These are phyloP conservation scores for Atta cephalotes DNA, from an alignment of 1,140 invertebrate genomes.

Conservation along the genomic window DNA sequence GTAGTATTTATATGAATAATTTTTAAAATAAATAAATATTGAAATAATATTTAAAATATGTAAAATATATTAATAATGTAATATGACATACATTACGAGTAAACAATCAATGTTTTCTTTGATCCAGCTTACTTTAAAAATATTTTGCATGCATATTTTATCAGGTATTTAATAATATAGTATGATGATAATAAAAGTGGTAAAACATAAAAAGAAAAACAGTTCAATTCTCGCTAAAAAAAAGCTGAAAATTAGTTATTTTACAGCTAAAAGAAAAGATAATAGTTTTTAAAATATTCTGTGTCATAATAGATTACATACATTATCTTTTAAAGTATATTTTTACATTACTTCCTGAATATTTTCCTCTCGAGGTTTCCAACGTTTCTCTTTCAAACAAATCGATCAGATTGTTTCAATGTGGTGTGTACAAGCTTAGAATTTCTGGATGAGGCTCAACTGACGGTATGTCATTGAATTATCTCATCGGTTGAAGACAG, in stretches of 20 bases:
- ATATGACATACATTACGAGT: background rate
- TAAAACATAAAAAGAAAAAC: background rate
- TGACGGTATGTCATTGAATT: slow-evolving; percentile 37
- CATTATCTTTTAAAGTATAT: slow-evolving; percentile 1
- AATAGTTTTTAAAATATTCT: background rate
- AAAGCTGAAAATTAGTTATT: slow-evolving; percentile 7
- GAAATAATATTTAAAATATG: background rate
- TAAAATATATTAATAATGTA: background rate
- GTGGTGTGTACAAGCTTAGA: slow-evolving; percentile 28
- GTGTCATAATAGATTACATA: background rate
- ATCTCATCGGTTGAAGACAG: slow-evolving; percentile 28
- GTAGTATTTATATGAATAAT: background rate
- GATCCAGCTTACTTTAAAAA: background rate
- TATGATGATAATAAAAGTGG: background rate
- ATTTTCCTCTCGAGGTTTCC: background rate
- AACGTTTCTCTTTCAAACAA: background rate
- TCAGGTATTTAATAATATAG: slow-evolving; percentile 9
- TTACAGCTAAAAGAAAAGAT: background rate
- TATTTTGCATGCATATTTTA: background rate
- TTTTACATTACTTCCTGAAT: background rate
- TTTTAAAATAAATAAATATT: slow-evolving; percentile 16
- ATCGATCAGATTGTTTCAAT: background rate
- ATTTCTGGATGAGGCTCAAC: slow-evolving; percentile 11
- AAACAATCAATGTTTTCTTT: background rate
- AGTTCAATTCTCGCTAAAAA: background rate